phyloP scores from a whole-genome alignment of 2,888 invertebrate species.

The Himalopsyche anomala region DNA sequence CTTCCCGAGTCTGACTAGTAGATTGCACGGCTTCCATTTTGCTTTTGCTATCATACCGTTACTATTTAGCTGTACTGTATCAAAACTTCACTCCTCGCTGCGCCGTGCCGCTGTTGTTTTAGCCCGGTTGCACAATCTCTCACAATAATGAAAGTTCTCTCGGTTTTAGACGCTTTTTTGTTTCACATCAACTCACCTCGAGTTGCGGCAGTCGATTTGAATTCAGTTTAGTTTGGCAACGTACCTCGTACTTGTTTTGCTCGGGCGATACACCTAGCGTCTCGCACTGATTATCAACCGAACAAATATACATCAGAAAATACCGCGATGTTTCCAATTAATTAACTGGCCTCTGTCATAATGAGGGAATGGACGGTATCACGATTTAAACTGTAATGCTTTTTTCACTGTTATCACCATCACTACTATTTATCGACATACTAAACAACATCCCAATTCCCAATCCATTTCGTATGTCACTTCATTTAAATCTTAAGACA shows the following conservation, averaged over 20 bases:
- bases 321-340: constrained; percentile 54
- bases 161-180: constrained; percentile 62
- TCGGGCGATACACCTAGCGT: constrained; percentile 55
- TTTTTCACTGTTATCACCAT: too few species aligned
- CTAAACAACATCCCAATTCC: too few species aligned
- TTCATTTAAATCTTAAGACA: too few species aligned
- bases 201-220: constrained; percentile 61
- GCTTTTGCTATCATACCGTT: constrained; percentile 20
- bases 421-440: too few species aligned
- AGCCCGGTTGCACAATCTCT: constrained; percentile 58
- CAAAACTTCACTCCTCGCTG: constrained; percentile 38
- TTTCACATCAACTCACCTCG: constrained; percentile 55
- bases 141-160: constrained; percentile 63
- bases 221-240: constrained; percentile 58
- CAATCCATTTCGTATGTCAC: too few species aligned
- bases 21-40: background rate
- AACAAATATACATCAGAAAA: constrained; percentile 55
- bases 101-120: background rate
- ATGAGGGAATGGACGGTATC: constrained; percentile 47
- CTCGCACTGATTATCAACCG: constrained; percentile 63
- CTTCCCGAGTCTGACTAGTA: background rate
- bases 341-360: constrained; percentile 52
- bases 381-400: background rate
- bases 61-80: background rate
- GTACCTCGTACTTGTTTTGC: constrained; percentile 41